These are phyloP conservation scores for Poeciliopsis infans DNA, from an alignment of 2,797 vertebrate genomes.

Conservation along the genomic window DNA sequence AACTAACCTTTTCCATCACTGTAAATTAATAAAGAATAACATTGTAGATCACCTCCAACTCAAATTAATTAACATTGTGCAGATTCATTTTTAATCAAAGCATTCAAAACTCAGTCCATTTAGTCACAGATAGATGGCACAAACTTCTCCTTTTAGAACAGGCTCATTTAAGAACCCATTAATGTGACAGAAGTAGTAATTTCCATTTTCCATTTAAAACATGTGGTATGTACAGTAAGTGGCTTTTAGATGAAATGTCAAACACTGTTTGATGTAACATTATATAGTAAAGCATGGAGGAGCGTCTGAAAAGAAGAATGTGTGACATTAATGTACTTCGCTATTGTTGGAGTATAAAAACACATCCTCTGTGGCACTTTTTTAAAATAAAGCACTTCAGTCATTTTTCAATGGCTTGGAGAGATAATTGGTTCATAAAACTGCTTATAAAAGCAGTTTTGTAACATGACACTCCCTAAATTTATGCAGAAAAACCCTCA, in stretches of 20 bases:
- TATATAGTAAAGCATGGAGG: conserved; percentile 17
- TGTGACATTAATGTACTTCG: conserved; percentile 16
- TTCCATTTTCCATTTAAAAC: conserved; percentile 23
- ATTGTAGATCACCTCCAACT: neutral
- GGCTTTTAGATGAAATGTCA: conserved; percentile 25
- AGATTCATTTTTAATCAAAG: neutral
- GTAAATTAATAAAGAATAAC: neutral
- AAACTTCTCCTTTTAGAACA: conserved; percentile 3
- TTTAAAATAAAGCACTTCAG: conserved; percentile 33
- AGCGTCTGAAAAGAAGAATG: conserved; percentile 25
- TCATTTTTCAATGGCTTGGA: conserved; percentile 38
- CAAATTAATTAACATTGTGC: neutral
- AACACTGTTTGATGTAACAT: conserved; percentile 24
- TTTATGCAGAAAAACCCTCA: conserved; percentile 43
- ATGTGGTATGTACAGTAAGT: conserved; percentile 3
- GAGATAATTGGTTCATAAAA: conserved; percentile 47
- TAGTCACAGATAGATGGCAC: neutral
- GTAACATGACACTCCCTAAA: conserved; percentile 27
- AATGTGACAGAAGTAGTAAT: conserved; percentile 16
- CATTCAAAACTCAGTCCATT: neutral
- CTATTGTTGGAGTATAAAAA: conserved; percentile 1
- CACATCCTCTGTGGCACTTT: conserved; percentile 18
- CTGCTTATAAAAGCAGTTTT: conserved; percentile 2
- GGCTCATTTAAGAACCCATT: conserved; percentile 28
- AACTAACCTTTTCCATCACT: neutral